phyloP scores from a whole-genome alignment of 2,888 invertebrate genomes.

The Conus canariensis region DNA sequence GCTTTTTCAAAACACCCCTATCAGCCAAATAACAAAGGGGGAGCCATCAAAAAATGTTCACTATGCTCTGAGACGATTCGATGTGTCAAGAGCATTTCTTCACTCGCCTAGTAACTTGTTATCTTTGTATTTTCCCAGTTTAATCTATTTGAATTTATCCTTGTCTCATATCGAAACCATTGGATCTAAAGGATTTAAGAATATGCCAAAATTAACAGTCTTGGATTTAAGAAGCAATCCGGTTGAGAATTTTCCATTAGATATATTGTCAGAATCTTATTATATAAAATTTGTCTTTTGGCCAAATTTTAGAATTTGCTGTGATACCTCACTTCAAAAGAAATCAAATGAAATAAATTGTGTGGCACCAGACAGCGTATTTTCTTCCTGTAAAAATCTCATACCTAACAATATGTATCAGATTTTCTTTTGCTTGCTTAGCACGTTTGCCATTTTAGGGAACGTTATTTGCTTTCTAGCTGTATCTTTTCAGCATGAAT shows the following conservation, averaged over 20 bases:
- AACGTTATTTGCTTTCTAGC: slow-evolving; percentile 40
- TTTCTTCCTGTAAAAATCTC: slow-evolving; percentile 44
- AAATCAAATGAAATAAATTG: slow-evolving; percentile 11
- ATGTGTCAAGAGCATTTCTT: background rate
- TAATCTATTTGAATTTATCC: slow-evolving; percentile 9
- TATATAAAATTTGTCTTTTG: background rate
- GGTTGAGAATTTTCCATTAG: background rate
- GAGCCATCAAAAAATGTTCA: background rate
- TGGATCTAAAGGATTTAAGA: background rate
- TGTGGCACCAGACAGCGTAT: slow-evolving; percentile 31
- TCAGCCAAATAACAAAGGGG: background rate
- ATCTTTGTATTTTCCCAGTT: background rate
- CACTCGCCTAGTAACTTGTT: background rate
- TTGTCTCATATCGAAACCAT: background rate
- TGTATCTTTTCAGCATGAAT: slow-evolving; percentile 26
- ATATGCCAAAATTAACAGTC: background rate
- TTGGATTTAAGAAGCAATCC: slow-evolving; percentile 37
- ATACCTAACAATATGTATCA: slow-evolving; percentile 23
- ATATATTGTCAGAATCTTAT: background rate
- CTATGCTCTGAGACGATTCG: background rate
- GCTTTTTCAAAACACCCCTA: slow-evolving; percentile 21
- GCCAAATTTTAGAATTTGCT: slow-evolving; percentile 44
- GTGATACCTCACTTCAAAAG: slow-evolving; percentile 7
- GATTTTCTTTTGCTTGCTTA: slow-evolving; percentile 35
- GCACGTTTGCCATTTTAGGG: slow-evolving; percentile 29